Conservation (phyloP, 2,113 vertebrate species). For the Oreotragus oreotragus region DNA sequence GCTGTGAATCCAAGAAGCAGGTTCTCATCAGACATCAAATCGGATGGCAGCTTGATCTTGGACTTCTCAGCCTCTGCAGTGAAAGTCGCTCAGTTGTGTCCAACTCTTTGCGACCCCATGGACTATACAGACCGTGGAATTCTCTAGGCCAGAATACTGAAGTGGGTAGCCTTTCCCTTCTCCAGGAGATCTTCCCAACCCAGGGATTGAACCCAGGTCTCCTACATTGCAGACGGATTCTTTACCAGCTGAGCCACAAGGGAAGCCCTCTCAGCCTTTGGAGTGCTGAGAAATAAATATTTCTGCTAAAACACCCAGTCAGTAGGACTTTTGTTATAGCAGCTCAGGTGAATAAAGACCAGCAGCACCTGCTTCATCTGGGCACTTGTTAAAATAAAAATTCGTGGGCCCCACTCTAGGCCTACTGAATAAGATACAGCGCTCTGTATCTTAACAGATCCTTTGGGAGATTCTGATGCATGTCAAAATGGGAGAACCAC, state of each 20-base stretch:
- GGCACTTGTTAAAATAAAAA: not conserved
- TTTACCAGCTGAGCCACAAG: not conserved
- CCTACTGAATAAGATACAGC: not conserved
- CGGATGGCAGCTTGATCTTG: not conserved
- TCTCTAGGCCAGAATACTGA: not conserved
- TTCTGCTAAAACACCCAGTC: not conserved
- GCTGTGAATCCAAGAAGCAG: not conserved
- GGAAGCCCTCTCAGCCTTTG: not conserved
- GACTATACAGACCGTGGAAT: not conserved
- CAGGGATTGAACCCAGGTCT: not conserved
- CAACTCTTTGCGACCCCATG: not conserved
- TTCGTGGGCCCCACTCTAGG: not conserved
- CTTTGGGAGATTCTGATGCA: not conserved
- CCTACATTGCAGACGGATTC: accelerated
- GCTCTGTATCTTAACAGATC: not conserved
- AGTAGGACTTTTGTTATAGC: not conserved
- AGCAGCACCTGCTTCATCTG: not conserved
- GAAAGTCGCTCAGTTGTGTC: not conserved
- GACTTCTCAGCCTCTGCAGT: not conserved
- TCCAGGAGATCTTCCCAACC: not conserved
- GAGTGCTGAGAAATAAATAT: not conserved
- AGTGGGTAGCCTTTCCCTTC: not conserved
- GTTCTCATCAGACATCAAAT: not conserved
- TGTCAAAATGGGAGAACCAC: not conserved
- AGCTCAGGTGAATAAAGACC: not conserved